phyloP scores from a whole-genome alignment of 2,888 invertebrate genomes.

The Dioctria linearis region DNA sequence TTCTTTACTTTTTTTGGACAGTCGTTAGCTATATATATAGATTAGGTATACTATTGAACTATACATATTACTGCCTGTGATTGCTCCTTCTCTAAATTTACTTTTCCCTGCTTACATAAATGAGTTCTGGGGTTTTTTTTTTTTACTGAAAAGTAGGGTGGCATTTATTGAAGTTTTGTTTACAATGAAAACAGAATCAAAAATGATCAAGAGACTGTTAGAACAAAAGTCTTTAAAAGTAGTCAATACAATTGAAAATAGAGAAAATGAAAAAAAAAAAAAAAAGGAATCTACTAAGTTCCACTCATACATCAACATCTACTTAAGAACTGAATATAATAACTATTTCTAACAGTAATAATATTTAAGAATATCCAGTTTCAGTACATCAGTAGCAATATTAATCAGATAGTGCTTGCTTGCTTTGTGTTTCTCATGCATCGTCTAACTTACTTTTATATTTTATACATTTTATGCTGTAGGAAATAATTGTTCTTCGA shows the following conservation, averaged over 20 bases:
- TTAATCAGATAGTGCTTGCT: neutral
- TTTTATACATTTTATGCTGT: slow-evolving; percentile 50
- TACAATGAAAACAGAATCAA: slow-evolving; percentile 13
- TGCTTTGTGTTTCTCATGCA: neutral
- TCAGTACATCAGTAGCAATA: slow-evolving; percentile 10
- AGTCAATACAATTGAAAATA: neutral
- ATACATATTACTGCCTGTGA: neutral
- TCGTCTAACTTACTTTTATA: slow-evolving; percentile 16
- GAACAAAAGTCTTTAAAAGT: neutral
- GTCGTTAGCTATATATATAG: too few species aligned
- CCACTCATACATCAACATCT: slow-evolving; percentile 38
- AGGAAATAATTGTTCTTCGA: slow-evolving; percentile 74
- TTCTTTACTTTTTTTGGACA: neutral
- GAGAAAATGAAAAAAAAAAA: slow-evolving; percentile 17
- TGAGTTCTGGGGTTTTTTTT: neutral
- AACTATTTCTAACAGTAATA: slow-evolving; percentile 31
- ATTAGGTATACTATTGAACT: neutral
- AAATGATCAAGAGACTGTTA: slow-evolving; percentile 15
- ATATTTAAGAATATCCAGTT: slow-evolving; percentile 35
- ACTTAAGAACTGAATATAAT: slow-evolving; percentile 39
- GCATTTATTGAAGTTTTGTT: slow-evolving; percentile 19
- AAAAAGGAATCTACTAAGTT: neutral
- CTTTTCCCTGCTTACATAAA: neutral
- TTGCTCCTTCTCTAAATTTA: neutral
- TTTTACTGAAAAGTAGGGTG: neutral